A percentile compares a stretch with the other conserved stretches of the same genome.
These are phyloP conservation scores for Ormia ochracea DNA, from an alignment of 2,888 invertebrate species.

Conservation along the genomic window DNA sequence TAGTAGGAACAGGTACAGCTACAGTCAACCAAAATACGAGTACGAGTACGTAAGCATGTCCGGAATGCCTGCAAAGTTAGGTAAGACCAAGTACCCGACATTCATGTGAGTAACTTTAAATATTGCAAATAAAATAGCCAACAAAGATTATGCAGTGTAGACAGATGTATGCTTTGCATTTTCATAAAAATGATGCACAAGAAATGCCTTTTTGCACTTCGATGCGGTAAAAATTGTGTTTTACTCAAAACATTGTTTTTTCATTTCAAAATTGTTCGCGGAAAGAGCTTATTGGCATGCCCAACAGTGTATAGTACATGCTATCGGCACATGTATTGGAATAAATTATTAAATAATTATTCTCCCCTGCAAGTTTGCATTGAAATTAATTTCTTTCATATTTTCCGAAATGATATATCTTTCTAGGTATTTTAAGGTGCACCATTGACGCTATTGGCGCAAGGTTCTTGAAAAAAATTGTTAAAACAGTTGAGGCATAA, in stretches of 20 bases:
- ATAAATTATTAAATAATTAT: too few relatives aligned
- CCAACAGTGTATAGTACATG: background rate
- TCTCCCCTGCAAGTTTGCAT: too few relatives aligned
- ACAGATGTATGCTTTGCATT: conserved; percentile 5
- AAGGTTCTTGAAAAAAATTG: too few relatives aligned
- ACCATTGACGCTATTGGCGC: too few relatives aligned
- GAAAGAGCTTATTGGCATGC: background rate
- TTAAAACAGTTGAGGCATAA: too few relatives aligned
- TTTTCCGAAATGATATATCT: too few relatives aligned
- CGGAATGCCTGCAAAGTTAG: conserved; percentile 49
- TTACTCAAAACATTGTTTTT: background rate
- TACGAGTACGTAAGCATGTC: conserved; percentile 48
- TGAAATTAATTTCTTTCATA: too few relatives aligned
- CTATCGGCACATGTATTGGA: too few relatives aligned
- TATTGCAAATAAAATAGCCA: conserved; percentile 2
- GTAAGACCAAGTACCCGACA: conserved; percentile 23
- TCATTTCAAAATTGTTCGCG: background rate
- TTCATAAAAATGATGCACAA: background rate
- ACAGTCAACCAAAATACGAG: conserved; percentile 12
- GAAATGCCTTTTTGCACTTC: conserved; percentile 22
- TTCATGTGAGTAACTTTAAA: conserved; percentile 19
- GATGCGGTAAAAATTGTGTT: background rate
- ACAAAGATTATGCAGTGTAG: background rate
- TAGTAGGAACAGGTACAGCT: background rate
- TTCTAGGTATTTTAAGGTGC: too few relatives aligned